A percentile compares a stretch with the other conserved stretches of the same genome.
These are phyloP conservation scores for Coecobrya sp. DNA, from an alignment of 2,888 invertebrate genomes.

Conservation along the genomic window DNA sequence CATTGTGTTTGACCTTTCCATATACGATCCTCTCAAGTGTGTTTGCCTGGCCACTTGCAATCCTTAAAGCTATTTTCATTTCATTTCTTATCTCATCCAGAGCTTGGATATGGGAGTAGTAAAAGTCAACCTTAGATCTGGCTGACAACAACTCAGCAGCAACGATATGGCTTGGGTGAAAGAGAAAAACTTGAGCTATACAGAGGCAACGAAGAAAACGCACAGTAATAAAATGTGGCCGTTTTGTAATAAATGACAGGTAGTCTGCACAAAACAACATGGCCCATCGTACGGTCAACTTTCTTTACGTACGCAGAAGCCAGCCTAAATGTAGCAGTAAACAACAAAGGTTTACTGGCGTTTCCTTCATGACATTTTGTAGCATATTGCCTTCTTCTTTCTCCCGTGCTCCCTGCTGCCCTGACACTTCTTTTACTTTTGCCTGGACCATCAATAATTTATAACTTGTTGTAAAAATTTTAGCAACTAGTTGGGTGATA, in stretches of 20 bases:
- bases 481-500: slow-evolving; percentile 59
- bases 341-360: slow-evolving; percentile 6
- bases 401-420: background rate
- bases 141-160: background rate
- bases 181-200: background rate
- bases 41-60: background rate
- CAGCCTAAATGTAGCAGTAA: background rate
- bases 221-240: background rate
- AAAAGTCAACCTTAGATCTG: background rate
- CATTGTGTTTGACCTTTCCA: background rate
- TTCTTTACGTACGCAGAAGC: background rate
- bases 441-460: slow-evolving; percentile 62
- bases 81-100: background rate
- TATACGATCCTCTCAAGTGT: background rate
- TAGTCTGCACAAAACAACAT: background rate
- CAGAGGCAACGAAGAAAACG: background rate
- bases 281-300: background rate
- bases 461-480: slow-evolving; percentile 61
- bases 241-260: slow-evolving; percentile 39
- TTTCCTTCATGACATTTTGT: slow-evolving; percentile 10
- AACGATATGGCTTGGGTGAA: background rate
- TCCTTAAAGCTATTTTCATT: slow-evolving; percentile 13
- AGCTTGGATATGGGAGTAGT: background rate
- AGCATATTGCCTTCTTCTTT: background rate
- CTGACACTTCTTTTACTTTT: background rate